phyloP scores from a whole-genome alignment of 2,113 vertebrate genomes.

The Rhinoderma darwinii region DNA sequence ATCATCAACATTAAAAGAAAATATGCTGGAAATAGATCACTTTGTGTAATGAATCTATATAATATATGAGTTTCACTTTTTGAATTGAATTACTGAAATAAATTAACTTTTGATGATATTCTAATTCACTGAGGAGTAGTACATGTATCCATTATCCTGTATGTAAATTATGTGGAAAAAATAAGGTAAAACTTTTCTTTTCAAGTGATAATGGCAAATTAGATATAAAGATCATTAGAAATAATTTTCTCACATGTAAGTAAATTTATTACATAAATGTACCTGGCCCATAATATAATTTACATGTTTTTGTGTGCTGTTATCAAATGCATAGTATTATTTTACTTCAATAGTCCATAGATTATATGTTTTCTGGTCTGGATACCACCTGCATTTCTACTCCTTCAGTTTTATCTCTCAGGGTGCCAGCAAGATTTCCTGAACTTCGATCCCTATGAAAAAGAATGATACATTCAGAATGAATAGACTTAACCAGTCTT shows the following conservation, averaged over 20 bases:
- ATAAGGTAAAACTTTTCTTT: not conserved
- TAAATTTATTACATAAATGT: not conserved
- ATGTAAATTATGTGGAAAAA: not conserved
- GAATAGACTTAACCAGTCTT: not conserved
- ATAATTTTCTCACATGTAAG: not conserved
- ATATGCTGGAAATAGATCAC: no score
- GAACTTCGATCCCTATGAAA: slow-evolving; percentile 70
- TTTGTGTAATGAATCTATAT: no score
- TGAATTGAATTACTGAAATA: no score
- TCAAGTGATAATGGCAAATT: not conserved
- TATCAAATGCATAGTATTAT: not conserved
- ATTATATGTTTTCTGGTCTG: slow-evolving; percentile 71
- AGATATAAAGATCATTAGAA: not conserved
- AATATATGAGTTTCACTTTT: no score
- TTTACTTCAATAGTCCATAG: not conserved
- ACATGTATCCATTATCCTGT: not conserved
- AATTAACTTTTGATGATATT: no score
- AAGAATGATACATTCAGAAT: not conserved
- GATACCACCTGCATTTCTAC: slow-evolving; percentile 72
- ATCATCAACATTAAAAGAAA: no score
- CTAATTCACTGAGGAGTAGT: no score
- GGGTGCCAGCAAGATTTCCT: slow-evolving; percentile 63
- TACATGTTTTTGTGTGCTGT: not conserved
- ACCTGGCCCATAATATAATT: not conserved
- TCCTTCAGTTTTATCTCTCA: slow-evolving; percentile 63